Percentiles rank a stretch among this genome's conserved stretches.
Conservation (phyloP, 35 echinoderm and acorn worm species). For the Diadema setosum region DNA sequence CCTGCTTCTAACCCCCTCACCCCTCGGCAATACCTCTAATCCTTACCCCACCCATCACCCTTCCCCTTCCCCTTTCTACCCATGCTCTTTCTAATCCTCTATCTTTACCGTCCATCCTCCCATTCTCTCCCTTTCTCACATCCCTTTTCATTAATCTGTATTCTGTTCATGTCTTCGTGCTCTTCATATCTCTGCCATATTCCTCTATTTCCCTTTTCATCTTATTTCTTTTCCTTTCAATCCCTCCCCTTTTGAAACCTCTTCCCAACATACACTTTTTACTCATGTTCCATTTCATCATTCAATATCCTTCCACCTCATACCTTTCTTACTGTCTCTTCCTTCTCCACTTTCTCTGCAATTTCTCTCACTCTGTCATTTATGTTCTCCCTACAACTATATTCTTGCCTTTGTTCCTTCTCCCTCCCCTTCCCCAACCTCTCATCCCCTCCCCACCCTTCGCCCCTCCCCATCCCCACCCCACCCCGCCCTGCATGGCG, state of each 20-base stretch:
- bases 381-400: neutral
- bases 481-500: too few relatives aligned
- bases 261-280: neutral
- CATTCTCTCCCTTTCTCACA: neutral
- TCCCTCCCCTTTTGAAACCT: neutral
- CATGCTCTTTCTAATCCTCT: neutral
- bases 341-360: neutral
- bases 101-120: neutral
- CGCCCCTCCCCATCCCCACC: neutral
- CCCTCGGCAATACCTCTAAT: neutral
- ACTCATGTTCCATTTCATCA: neutral
- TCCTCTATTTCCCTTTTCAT: neutral
- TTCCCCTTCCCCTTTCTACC: neutral
- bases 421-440: neutral
- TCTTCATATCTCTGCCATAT: neutral
- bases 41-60: neutral
- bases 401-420: neutral
- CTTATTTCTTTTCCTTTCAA: neutral
- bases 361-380: neutral
- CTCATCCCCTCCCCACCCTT: too few relatives aligned
- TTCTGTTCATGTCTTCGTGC: neutral
- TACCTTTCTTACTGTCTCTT: neutral
- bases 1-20: too few relatives aligned
- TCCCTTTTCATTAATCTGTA: neutral
- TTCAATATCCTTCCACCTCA: neutral